phyloP scores from a whole-genome alignment of 2,888 invertebrate genomes.

The Melitaea athalia region DNA sequence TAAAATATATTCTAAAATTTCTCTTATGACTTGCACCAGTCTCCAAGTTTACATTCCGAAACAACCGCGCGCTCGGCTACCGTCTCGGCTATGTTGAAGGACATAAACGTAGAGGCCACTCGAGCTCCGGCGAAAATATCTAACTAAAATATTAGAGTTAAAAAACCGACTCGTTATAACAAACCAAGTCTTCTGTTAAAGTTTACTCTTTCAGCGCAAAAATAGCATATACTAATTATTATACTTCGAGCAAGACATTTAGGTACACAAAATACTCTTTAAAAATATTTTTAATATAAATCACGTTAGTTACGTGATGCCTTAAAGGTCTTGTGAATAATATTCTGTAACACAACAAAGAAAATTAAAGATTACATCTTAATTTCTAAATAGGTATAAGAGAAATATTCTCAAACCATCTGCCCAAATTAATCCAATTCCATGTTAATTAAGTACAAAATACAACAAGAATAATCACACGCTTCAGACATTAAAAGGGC shows the following conservation, averaged over 20 bases:
- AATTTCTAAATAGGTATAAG: background rate
- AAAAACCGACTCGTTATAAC: slow-evolving; percentile 25
- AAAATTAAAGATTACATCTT: background rate
- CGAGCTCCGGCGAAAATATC: slow-evolving; percentile 55
- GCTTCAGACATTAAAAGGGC: slow-evolving; percentile 47
- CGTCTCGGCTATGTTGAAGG: slow-evolving; percentile 51
- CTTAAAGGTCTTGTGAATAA: background rate
- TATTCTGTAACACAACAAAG: background rate
- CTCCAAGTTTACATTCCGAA: slow-evolving; percentile 26
- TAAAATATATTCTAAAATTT: background rate
- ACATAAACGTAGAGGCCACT: slow-evolving; percentile 52
- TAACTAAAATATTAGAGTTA: slow-evolving; percentile 38
- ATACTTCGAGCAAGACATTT: slow-evolving; percentile 2
- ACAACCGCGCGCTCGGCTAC: slow-evolving; percentile 46
- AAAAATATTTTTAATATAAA: background rate
- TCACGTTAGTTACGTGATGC: background rate
- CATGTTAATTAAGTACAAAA: slow-evolving; percentile 5
- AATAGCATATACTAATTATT: slow-evolving; percentile 14
- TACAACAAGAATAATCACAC: slow-evolving; percentile 24
- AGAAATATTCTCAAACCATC: background rate
- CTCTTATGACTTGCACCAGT: slow-evolving; percentile 42
- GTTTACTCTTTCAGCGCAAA: slow-evolving; percentile 9
- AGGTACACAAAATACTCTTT: background rate
- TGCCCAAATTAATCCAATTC: slow-evolving; percentile 5
- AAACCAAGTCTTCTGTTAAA: slow-evolving; percentile 23